Conservation (phyloP, 2,113 vertebrate species). For the Murina feae region DNA sequence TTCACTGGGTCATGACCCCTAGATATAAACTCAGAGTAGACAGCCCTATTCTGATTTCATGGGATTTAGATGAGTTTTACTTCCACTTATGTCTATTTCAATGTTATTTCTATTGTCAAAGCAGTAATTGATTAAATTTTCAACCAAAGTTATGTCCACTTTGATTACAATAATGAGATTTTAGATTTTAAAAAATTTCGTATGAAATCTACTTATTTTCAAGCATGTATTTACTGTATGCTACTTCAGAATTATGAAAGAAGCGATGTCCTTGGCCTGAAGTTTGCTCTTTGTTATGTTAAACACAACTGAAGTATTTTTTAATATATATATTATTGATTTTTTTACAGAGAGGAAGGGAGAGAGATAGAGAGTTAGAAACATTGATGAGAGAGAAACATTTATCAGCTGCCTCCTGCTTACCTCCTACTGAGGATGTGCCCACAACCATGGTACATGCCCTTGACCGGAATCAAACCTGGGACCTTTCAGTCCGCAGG, state of each 20-base stretch:
- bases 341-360: no score
- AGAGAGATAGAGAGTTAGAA: no score
- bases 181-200: background rate
- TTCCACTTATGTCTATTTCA: background rate
- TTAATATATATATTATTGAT: no score
- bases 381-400: no score
- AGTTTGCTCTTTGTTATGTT: background rate
- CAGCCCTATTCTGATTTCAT: background rate
- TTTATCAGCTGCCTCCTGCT: no score
- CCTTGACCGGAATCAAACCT: no score
- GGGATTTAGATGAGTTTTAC: background rate
- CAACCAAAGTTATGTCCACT: background rate
- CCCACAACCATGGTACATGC: no score
- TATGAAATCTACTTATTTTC: background rate
- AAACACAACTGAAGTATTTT: background rate
- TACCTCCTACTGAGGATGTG: no score
- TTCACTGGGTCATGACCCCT: background rate
- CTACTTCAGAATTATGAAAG: background rate
- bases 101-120: background rate
- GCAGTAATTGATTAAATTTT: background rate
- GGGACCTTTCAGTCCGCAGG: no score
- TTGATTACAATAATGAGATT: background rate
- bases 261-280: background rate
- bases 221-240: background rate
- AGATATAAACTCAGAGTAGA: background rate